These are phyloP conservation scores for Rhamnusium bicolor DNA, from an alignment of 2,888 invertebrate species.

Conservation along the genomic window DNA sequence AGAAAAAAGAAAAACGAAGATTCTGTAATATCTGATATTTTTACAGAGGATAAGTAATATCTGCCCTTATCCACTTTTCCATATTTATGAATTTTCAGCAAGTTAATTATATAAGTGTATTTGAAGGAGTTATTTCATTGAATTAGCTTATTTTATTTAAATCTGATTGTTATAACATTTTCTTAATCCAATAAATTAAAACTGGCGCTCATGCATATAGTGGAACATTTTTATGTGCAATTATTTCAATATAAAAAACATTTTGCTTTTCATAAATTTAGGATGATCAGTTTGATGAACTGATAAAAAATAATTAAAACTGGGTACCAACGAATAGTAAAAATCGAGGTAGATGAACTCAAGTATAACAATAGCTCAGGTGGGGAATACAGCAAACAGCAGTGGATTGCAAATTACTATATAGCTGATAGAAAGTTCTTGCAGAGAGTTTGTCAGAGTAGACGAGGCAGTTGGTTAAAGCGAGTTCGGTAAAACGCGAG, in stretches of 20 bases:
- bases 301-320: constrained; percentile 5
- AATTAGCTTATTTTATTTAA: too few species aligned
- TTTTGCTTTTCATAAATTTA: not conserved
- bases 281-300: not conserved
- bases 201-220: not conserved
- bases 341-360: constrained; percentile 60
- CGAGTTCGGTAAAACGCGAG: constrained; percentile 12
- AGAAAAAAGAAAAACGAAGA: too few species aligned
- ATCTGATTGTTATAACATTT: too few species aligned
- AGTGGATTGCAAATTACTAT: constrained; percentile 55
- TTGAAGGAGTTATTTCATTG: too few species aligned
- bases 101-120: too few species aligned
- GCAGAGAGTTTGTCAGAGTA: constrained; percentile 53
- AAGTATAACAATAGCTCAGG: constrained; percentile 57
- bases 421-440: constrained; percentile 65
- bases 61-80: too few species aligned
- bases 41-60: too few species aligned
- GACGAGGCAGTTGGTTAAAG: constrained; percentile 6
- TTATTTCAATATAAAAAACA: not conserved
- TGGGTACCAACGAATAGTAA: constrained; percentile 1
- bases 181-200: not conserved
- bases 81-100: too few species aligned
- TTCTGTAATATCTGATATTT: too few species aligned
- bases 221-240: not conserved
- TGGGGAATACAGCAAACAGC: constrained; percentile 55